Percentiles rank a stretch among this genome's conserved stretches.
Conservation (phyloP, 2,888 invertebrate species). For the Muschampia plurimacula region DNA sequence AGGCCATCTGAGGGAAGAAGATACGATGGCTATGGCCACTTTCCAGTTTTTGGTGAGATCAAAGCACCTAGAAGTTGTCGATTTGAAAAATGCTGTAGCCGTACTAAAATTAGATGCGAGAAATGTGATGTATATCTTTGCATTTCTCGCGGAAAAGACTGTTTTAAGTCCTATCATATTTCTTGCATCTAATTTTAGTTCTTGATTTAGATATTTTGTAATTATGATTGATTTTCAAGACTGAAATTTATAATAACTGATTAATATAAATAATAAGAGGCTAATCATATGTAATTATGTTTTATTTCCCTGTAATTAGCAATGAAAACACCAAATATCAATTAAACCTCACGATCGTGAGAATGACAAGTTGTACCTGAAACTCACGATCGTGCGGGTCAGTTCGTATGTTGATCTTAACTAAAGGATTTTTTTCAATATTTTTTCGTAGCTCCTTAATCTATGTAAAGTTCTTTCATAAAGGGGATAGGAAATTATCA, state of each 20-base stretch:
- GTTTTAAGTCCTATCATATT: too few species aligned
- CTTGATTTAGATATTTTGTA: too few species aligned
- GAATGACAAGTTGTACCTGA: background rate
- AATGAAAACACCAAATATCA: background rate
- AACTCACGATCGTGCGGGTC: slow-evolving; percentile 10
- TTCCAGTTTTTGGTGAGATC: slow-evolving; percentile 47
- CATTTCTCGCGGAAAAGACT: too few species aligned
- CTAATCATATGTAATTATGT: too few species aligned
- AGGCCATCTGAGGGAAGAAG: slow-evolving; percentile 47
- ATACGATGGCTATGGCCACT: slow-evolving; percentile 51
- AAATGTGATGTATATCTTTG: too few species aligned
- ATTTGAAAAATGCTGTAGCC: slow-evolving; percentile 17
- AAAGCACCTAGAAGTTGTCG: slow-evolving; percentile 48
- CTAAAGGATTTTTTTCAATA: slow-evolving; percentile 2
- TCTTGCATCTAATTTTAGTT: too few species aligned
- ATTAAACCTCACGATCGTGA: background rate
- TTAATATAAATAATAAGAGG: too few species aligned
- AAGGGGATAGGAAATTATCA: background rate
- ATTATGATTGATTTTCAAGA: too few species aligned
- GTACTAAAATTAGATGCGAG: too few species aligned
- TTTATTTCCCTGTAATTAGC: too few species aligned
- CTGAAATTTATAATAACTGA: too few species aligned
- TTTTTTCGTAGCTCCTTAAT: background rate
- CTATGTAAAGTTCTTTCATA: background rate
- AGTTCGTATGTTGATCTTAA: background rate